Evolutionary conservation across 2,113 vertebrate genomes (phyloP).

Genomic region (Alexandromys fortis): DNA sequence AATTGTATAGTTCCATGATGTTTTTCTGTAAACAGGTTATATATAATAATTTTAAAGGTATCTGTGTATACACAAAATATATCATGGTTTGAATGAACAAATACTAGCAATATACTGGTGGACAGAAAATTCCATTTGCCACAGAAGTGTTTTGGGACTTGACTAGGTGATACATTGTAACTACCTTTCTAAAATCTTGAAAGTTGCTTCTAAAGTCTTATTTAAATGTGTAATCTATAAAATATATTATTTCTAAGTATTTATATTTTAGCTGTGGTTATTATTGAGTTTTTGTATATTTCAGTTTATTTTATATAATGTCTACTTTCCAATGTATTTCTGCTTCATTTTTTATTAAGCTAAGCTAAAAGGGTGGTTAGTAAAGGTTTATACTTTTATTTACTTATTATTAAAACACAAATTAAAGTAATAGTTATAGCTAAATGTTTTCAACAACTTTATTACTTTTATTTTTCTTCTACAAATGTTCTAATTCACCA

Average conservation of each 20-base stretch:
- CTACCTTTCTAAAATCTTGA: not conserved
- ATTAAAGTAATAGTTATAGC: not conserved
- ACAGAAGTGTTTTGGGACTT: slow-evolving; percentile 32
- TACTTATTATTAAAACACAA: not conserved
- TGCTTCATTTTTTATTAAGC: not conserved
- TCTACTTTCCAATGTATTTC: not conserved
- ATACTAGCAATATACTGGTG: not conserved
- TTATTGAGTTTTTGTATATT: slow-evolving; percentile 29
- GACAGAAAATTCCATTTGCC: not conserved
- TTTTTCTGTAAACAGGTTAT: not conserved
- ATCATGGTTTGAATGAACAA: not conserved
- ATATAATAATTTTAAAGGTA: not conserved
- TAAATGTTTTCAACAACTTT: not conserved
- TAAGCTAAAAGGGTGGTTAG: not conserved
- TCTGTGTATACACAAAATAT: not conserved
- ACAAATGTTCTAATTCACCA: not conserved
- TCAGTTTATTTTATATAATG: slow-evolving; percentile 22
- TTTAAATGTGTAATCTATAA: not conserved
- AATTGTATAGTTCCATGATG: not conserved
- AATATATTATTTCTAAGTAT: not conserved
- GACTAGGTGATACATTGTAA: not conserved
- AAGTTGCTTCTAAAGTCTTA: not conserved
- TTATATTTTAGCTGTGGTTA: not conserved
- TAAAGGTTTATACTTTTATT: not conserved
- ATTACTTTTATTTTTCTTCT: slow-evolving; percentile 21